A percentile compares a stretch with the other conserved stretches of the same genome.
Evolutionary conservation across 2,888 invertebrate genomes (phyloP).

Genomic region (Leptopilina syphax): DNA sequence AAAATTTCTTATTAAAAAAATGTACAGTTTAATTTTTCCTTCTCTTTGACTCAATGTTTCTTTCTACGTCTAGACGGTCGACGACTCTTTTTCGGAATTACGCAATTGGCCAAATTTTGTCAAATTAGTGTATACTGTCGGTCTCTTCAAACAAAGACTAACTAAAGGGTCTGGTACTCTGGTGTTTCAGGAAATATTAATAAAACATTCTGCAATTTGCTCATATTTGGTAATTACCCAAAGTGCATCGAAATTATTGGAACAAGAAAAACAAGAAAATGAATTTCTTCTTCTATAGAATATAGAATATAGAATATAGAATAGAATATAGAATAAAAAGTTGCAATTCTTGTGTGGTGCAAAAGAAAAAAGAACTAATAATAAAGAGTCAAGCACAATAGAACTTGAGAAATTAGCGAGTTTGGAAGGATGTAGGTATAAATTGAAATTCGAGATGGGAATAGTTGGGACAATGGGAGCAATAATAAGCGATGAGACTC

Average conservation of each 20-base stretch:
- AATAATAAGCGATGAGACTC: constrained; percentile 31
- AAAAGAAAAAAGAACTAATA: neutral
- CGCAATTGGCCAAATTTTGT: constrained; percentile 75
- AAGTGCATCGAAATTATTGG: too few relatives aligned
- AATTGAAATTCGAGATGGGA: constrained; percentile 24
- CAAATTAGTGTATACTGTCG: constrained; percentile 65
- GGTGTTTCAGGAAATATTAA: constrained; percentile 21
- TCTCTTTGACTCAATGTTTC: constrained; percentile 14
- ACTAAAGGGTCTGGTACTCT: neutral
- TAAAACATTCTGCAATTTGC: constrained; percentile 19
- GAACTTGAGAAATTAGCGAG: constrained; percentile 10
- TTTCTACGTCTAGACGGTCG: constrained; percentile 64
- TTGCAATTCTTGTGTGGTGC: too few relatives aligned
- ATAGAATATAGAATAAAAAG: too few relatives aligned
- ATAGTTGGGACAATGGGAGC: constrained; percentile 27
- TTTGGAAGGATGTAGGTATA: neutral
- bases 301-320: neutral
- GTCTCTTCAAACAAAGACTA: constrained; percentile 50
- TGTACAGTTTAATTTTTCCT: neutral
- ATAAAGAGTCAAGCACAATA: too few relatives aligned
- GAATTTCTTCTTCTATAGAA: neutral
- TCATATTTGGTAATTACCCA: too few relatives aligned
- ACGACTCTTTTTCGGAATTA: constrained; percentile 72
- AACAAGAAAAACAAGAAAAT: too few relatives aligned
- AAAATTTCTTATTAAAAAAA: too few relatives aligned